Base-by-base conservation (phyloP, 1,140 invertebrate species). In the Muscidifurax raptorellus region DNA sequence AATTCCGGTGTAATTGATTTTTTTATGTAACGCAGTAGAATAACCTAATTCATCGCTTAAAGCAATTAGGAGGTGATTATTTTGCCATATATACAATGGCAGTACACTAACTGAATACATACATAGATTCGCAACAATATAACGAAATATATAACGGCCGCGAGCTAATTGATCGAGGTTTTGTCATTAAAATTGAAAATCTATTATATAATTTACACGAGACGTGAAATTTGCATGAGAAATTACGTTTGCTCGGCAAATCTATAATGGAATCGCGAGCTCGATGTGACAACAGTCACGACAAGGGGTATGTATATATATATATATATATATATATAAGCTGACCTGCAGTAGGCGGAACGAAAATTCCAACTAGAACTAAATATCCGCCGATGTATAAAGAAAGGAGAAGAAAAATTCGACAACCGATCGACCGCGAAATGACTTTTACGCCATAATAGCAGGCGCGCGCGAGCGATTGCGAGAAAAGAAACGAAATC, bases 1-100 rank as follows among this genome's bases (percentile, higher is more conserved):
- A n/a, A 59, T 64, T 47, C 28, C 32, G 32, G 28, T 78, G 13
- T 10, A 47, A 78, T 78, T 78, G 30, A 78, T n/a, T 78, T 32
- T 52, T 30, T 13, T 64, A 64, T 78, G 32, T 22, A 64, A 18
- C 27, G 18, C n/a, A n/a, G 25, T 18, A 76, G 36, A 10, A 40
- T 74, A 74, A 40, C 32, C 32, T 40, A 74, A 74, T 74, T 74
- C 32, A 40, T 36, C 28, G 22, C 1, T 40, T 74, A 40, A 74
- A 32, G 32, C 32, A 74, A 40, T 74, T 40, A 9, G 71, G 2
- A 22, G 18, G 7, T 40, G n/a, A 40, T 40, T 40, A 40, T 40
- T 40, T 40, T 40, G 36, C n/a, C n/a, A n/a, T n/a, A 9, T 40
- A 40, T 40, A 40, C 36, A 40, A 40, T 40, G n/a, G n/a, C 36